A percentile compares a stretch with the other conserved stretches of the same genome.
Evolutionary conservation across 2,888 invertebrate genomes (phyloP).

Genomic region (Thymelicus lineola): DNA sequence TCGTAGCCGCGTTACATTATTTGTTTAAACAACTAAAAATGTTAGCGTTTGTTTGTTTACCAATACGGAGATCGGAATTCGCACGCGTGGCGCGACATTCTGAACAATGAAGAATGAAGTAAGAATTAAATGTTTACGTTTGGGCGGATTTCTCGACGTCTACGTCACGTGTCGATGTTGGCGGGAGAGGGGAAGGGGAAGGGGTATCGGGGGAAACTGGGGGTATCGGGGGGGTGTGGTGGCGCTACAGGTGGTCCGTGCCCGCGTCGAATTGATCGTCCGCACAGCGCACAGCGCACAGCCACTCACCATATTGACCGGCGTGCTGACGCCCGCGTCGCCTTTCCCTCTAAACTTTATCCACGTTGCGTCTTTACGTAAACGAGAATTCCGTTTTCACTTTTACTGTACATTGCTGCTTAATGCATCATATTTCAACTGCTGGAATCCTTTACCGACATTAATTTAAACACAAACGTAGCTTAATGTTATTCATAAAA

Average conservation of each 20-base stretch:
- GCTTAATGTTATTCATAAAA: no score
- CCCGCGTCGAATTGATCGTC: conserved; percentile 80
- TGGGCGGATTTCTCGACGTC: conserved; percentile 82
- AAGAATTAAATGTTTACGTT: conserved; percentile 85
- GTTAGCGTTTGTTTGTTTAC: conserved; percentile 70
- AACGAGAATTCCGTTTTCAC: conserved; percentile 45
- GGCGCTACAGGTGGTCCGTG: conserved; percentile 75
- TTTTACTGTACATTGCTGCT: conserved; percentile 26
- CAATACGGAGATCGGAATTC: conserved; percentile 77
- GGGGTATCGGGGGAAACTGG: no score
- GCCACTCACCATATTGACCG: conserved; percentile 85
- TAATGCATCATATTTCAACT: conserved; percentile 38
- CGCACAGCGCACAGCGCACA: conserved; percentile 75
- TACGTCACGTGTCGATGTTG: conserved; percentile 82
- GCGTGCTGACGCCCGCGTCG: conserved; percentile 78
- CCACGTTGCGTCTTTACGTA: conserved; percentile 63
- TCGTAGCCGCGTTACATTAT: conserved; percentile 34
- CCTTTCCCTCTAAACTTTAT: conserved; percentile 70
- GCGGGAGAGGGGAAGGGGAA: conserved; percentile 47
- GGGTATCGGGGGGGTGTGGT: conserved; percentile 46
- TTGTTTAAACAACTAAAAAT: conserved; percentile 45
- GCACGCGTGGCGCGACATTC: conserved; percentile 78
- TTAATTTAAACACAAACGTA: no score
- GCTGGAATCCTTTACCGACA: conserved; percentile 5
- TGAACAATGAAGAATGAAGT: conserved; percentile 83